Percentiles rank a stretch among this genome's conserved stretches.
Evolutionary conservation across 1,140 invertebrate genomes (phyloP).

Genomic region (Bilobella aurantiaca): DNA sequence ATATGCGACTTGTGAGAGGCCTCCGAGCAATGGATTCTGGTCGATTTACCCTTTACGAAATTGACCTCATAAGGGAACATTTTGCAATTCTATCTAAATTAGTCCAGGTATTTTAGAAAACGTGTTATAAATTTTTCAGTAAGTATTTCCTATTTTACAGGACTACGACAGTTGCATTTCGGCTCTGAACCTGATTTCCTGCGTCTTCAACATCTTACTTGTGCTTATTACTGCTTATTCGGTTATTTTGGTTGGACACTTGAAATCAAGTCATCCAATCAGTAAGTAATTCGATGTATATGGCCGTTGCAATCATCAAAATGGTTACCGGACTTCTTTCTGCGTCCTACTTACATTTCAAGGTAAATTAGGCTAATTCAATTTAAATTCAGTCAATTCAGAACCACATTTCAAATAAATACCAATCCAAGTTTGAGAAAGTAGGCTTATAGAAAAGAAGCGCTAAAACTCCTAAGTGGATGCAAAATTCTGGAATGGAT

Average conservation of each 20-base stretch:
- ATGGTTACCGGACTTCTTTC: conserved; percentile 18
- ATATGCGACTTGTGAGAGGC: conserved; percentile 19
- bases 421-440: no score
- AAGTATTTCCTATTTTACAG: conserved; percentile 11
- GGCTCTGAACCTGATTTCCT: conserved; percentile 24
- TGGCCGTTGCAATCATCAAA: conserved; percentile 19
- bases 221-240: conserved; percentile 25
- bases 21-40: conserved; percentile 21
- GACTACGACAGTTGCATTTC: conserved; percentile 27
- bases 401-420: neutral
- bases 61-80: conserved; percentile 32
- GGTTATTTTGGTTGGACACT: conserved; percentile 13
- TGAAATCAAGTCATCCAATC: conserved; percentile 8
- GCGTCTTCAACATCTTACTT: conserved; percentile 23
- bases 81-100: conserved; percentile 27
- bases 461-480: neutral
- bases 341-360: conserved; percentile 26
- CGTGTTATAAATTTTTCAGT: neutral
- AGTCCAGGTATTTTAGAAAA: conserved; percentile 16
- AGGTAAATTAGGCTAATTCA: conserved; percentile 16
- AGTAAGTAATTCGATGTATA: conserved; percentile 10
- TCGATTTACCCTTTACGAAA: conserved; percentile 25
- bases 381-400: neutral
- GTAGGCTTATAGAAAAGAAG: no score
- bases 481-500: neutral